These are phyloP conservation scores for Platalea minor DNA, from an alignment of 2,797 vertebrate genomes.

Conservation along the genomic window DNA sequence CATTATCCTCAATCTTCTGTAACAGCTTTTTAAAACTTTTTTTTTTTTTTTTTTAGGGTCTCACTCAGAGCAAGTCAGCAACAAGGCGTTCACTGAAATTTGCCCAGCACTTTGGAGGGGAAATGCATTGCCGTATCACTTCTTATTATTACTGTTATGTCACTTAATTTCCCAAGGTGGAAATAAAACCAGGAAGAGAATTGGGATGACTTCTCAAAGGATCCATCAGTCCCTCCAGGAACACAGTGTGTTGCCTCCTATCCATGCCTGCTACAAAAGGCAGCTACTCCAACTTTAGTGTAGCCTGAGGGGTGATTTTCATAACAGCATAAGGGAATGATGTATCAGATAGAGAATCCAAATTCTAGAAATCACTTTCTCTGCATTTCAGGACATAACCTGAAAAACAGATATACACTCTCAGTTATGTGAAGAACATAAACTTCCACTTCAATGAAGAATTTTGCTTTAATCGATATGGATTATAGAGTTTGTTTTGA, in stretches of 20 bases:
- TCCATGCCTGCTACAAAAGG: not conserved
- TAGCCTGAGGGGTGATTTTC: not conserved
- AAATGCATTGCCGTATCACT: not conserved
- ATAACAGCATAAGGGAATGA: not conserved
- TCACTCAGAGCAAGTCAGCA: not conserved
- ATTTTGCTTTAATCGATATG: constrained; percentile 27
- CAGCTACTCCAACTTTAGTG: not conserved
- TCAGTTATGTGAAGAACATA: not conserved
- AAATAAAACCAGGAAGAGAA: not conserved
- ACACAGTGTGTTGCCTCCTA: not conserved
- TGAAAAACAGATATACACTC: not conserved
- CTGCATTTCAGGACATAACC: not conserved
- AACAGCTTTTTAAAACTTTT: not conserved
- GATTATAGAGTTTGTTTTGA: not conserved
- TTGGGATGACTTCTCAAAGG: not conserved
- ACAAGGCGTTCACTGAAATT: not conserved
- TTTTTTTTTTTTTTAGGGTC: not conserved
- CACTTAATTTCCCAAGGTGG: not conserved
- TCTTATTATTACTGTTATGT: not conserved
- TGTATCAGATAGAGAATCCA: not conserved
- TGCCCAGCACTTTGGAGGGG: not conserved
- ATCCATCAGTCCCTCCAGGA: not conserved
- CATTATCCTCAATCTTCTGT: not conserved
- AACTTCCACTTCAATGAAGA: not conserved
- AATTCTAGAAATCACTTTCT: not conserved